Conservation (phyloP, 2,797 vertebrate species). For the Siniperca obscura region DNA sequence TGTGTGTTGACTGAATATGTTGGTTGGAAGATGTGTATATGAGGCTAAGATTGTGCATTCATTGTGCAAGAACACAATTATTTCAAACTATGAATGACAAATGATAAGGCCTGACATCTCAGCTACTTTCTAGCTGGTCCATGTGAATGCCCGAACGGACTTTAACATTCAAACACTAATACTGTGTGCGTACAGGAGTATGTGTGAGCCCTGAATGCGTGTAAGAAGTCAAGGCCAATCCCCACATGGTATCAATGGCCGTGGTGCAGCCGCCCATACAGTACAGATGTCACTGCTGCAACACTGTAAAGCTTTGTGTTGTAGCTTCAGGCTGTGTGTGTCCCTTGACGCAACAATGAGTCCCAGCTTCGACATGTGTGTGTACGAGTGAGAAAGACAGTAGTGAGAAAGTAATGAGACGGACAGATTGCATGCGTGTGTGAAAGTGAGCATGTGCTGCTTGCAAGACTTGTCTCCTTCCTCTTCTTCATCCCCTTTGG, state of each 20-base stretch:
- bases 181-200: neutral
- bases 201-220: neutral
- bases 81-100: neutral
- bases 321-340: constrained; percentile 34
- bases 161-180: neutral
- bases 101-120: neutral
- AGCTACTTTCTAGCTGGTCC: no score
- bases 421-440: neutral
- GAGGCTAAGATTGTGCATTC: neutral
- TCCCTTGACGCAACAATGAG: constrained; percentile 23
- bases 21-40: neutral
- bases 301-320: constrained; percentile 38
- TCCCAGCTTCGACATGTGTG: constrained; percentile 21
- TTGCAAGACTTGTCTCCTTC: constrained; percentile 32
- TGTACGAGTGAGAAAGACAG: constrained; percentile 19
- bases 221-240: neutral
- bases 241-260: constrained; percentile 1
- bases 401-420: constrained; percentile 36
- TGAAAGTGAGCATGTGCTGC: constrained; percentile 10
- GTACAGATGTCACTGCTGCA: constrained; percentile 17
- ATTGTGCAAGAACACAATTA: neutral
- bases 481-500: constrained; percentile 26
- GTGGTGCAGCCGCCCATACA: constrained; percentile 9
- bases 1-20: neutral
- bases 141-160: neutral